Conservation (phyloP, 1,140 invertebrate genomes). For the Mylabris phalerata region DNA sequence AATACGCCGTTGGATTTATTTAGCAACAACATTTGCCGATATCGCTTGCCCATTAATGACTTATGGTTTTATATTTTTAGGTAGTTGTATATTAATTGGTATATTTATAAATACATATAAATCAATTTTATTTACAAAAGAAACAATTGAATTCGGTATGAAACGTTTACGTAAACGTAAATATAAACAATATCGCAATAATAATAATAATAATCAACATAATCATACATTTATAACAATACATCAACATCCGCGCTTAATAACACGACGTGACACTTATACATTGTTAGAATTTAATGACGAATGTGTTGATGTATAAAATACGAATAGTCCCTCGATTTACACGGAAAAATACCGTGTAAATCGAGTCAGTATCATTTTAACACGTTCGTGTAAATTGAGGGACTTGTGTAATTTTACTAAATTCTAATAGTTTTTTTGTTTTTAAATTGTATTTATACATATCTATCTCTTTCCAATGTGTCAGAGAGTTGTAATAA, state of each 20-base stretch:
- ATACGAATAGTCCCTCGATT: not conserved
- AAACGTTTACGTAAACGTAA: conserved; percentile 53
- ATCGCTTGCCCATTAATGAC: conserved; percentile 58
- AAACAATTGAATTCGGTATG: conserved; percentile 69
- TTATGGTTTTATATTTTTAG: conserved; percentile 64
- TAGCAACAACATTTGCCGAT: conserved; percentile 68
- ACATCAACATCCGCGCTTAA: conserved; percentile 12
- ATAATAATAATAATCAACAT: not conserved
- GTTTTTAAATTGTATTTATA: no score
- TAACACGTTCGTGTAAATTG: no score
- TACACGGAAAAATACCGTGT: no score
- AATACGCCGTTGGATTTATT: conserved; percentile 68
- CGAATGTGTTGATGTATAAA: conserved; percentile 7
- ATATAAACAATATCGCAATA: conserved; percentile 11
- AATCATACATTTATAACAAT: no score
- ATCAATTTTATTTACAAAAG: conserved; percentile 63
- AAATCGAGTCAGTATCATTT: no score
- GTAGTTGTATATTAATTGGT: conserved; percentile 53
- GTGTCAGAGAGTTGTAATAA: no score
- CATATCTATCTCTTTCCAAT: no score
- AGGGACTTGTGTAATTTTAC: no score
- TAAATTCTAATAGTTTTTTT: no score
- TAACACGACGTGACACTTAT: conserved; percentile 27
- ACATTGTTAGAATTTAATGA: conserved; percentile 30
- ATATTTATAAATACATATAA: conserved; percentile 68